Evolutionary conservation across 2,888 invertebrate genomes (phyloP).

Genomic region (Cistogaster globosa): DNA sequence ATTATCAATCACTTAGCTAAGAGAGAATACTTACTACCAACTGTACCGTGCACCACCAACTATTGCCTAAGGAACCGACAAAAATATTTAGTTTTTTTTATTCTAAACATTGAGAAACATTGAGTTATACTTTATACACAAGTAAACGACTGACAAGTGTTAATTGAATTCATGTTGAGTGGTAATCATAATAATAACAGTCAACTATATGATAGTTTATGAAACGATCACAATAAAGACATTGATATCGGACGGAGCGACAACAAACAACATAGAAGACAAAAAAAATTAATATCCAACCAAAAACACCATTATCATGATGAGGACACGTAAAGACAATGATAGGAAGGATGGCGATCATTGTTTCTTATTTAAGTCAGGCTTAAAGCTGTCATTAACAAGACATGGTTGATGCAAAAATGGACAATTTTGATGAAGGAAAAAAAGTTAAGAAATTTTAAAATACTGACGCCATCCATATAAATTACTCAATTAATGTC

Average conservation of each 20-base stretch:
- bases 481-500: constrained; percentile 83
- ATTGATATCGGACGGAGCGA: constrained; percentile 56
- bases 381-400: constrained; percentile 62
- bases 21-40: not conserved
- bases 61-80: constrained; percentile 38
- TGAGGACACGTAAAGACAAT: constrained; percentile 64
- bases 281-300: not conserved
- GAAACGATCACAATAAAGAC: constrained; percentile 67
- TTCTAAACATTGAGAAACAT: constrained; percentile 17
- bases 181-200: constrained; percentile 82
- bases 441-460: constrained; percentile 34
- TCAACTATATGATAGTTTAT: constrained; percentile 71
- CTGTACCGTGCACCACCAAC: not conserved
- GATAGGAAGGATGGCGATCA: constrained; percentile 47
- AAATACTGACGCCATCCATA: constrained; percentile 77
- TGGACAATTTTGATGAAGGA: constrained; percentile 42
- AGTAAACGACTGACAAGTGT: constrained; percentile 79
- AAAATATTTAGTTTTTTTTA: constrained; percentile 23
- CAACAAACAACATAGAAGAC: constrained; percentile 11
- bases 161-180: constrained; percentile 82
- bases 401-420: constrained; percentile 46
- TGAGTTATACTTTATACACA: constrained; percentile 9
- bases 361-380: constrained; percentile 44
- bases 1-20: too few relatives aligned
- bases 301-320: constrained; percentile 32